phyloP scores from a whole-genome alignment of 2,888 invertebrate species.

The Drosophila yooni region DNA sequence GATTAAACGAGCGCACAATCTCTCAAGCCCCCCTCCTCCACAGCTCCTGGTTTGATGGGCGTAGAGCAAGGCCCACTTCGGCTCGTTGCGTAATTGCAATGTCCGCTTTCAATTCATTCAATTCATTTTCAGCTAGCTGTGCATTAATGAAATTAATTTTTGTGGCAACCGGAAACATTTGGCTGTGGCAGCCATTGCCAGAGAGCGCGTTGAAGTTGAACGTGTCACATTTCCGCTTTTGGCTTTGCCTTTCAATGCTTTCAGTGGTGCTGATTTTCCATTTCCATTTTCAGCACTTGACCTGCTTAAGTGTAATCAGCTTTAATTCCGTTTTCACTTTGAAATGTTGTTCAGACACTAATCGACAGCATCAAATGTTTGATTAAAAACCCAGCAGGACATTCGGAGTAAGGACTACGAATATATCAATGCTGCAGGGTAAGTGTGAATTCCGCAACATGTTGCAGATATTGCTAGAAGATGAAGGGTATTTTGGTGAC shows the following conservation, averaged over 20 bases:
- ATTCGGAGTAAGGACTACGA: not conserved
- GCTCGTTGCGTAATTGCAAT: conserved; percentile 44
- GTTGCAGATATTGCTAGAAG: not conserved
- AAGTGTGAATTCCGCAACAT: not conserved
- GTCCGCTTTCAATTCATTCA: conserved; percentile 50
- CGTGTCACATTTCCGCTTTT: conserved; percentile 75
- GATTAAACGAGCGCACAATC: conserved; percentile 54
- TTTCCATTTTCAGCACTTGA: conserved; percentile 56
- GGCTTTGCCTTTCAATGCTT: conserved; percentile 24
- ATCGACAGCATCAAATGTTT: conserved; percentile 7
- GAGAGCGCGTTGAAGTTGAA: conserved; percentile 49
- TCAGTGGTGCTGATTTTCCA: conserved; percentile 23
- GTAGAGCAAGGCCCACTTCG: not conserved
- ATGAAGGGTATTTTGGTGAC: not conserved
- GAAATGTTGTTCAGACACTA: conserved; percentile 8
- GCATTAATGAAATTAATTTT: conserved; percentile 81
- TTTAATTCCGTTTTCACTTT: conserved; percentile 59
- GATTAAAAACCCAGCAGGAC: not conserved
- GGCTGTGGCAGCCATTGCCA: conserved; percentile 28
- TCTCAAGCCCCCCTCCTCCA: not conserved
- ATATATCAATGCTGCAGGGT: not conserved
- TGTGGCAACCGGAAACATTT: conserved; percentile 71
- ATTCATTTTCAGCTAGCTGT: conserved; percentile 53
- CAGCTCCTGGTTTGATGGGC: not conserved
- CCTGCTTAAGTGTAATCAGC: conserved; percentile 57